A percentile compares a stretch with the other conserved stretches of the same genome.
Conservation (phyloP, 2,113 vertebrate species). For the Mixornis gularis region DNA sequence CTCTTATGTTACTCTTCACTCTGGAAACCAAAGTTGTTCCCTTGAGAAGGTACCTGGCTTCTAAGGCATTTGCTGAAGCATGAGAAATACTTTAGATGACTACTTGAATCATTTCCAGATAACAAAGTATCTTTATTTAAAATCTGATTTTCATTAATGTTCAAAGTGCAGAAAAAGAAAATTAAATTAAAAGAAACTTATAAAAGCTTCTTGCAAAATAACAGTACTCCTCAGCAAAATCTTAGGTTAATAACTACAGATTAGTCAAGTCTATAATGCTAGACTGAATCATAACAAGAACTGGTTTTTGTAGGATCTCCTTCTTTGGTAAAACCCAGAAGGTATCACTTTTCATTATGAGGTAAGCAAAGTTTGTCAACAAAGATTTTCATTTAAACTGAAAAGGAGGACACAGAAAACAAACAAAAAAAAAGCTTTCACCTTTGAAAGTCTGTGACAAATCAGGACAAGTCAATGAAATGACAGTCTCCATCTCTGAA, state of each 20-base stretch:
- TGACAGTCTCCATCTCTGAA: background rate
- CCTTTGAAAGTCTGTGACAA: background rate
- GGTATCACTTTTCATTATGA: background rate
- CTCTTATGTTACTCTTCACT: conserved; percentile 2
- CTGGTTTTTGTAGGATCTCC: background rate
- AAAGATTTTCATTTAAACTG: background rate
- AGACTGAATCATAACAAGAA: background rate
- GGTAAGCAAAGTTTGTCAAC: background rate
- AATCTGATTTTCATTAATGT: background rate
- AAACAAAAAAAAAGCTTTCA: background rate
- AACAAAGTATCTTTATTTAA: background rate
- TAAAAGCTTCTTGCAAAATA: background rate
- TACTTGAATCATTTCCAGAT: background rate
- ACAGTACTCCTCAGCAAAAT: background rate
- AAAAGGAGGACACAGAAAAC: background rate
- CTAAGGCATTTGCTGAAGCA: conserved; percentile 3
- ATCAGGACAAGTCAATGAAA: background rate
- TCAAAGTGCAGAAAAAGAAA: background rate
- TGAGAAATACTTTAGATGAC: background rate
- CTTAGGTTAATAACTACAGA: background rate
- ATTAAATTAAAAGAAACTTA: background rate
- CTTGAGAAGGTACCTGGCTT: conserved; percentile 6
- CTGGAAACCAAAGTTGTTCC: conserved; percentile 11
- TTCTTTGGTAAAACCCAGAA: background rate
- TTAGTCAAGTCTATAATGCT: background rate